phyloP scores from a whole-genome alignment of 2,888 invertebrate genomes.

The Sthenelais limicola region DNA sequence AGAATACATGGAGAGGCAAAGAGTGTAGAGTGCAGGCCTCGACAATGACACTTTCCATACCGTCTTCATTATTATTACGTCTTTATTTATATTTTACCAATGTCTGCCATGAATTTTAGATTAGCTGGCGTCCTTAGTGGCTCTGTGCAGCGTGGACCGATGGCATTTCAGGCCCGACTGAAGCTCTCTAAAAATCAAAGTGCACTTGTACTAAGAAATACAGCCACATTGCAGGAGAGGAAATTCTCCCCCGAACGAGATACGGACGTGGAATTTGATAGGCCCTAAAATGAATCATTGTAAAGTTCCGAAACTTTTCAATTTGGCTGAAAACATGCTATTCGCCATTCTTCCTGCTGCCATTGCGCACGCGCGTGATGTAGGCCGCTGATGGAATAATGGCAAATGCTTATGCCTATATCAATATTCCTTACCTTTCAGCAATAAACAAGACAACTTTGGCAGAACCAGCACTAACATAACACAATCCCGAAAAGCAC shows the following conservation, averaged over 20 bases:
- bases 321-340: slow-evolving; percentile 24
- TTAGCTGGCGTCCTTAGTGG: slow-evolving; percentile 25
- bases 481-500: too few relatives aligned
- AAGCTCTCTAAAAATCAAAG: slow-evolving; percentile 29
- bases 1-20: too few relatives aligned
- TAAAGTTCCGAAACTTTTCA: slow-evolving; percentile 40
- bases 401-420: slow-evolving; percentile 29
- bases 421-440: slow-evolving; percentile 28
- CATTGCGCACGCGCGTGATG: slow-evolving; percentile 13
- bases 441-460: too few relatives aligned
- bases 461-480: neutral
- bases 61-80: slow-evolving; percentile 36
- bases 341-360: neutral
- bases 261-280: slow-evolving; percentile 37
- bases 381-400: slow-evolving; percentile 23
- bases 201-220: slow-evolving; percentile 17
- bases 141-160: too few relatives aligned
- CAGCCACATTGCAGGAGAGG: slow-evolving; percentile 19
- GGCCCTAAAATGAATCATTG: slow-evolving; percentile 35
- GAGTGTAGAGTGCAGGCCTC: too few relatives aligned
- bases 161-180: slow-evolving; percentile 10
- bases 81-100: slow-evolving; percentile 18
- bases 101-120: slow-evolving; percentile 35
- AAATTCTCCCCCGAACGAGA: slow-evolving; percentile 10
- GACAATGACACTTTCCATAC: too few relatives aligned